These are phyloP conservation scores for Leptopilina syphax DNA, from an alignment of 2,888 invertebrate genomes.

Conservation along the genomic window DNA sequence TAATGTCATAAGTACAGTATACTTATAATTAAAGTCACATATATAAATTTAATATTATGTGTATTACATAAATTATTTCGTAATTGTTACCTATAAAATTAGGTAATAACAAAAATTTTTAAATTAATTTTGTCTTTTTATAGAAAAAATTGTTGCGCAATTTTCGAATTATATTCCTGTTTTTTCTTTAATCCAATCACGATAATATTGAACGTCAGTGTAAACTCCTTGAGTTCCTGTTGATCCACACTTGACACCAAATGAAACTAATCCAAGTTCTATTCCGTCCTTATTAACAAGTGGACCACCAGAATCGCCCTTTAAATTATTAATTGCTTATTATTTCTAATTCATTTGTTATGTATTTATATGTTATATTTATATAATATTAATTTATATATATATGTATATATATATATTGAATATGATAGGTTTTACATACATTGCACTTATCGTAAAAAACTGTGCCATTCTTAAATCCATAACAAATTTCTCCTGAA, in stretches of 20 bases:
- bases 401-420: too few species aligned
- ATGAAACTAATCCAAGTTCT: conserved; percentile 67
- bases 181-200: conserved; percentile 64
- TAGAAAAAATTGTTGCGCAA: too few species aligned
- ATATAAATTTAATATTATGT: too few species aligned
- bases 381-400: too few species aligned
- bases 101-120: too few species aligned
- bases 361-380: not conserved
- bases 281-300: conserved; percentile 59
- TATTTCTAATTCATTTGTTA: too few species aligned
- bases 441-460: not conserved
- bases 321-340: not conserved
- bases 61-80: too few species aligned
- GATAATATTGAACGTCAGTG: conserved; percentile 58
- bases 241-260: conserved; percentile 70
- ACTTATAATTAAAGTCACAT: too few species aligned
- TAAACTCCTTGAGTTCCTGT: conserved; percentile 66
- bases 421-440: not conserved
- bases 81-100: too few species aligned
- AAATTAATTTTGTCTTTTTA: too few species aligned
- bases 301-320: conserved; percentile 73
- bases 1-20: too few species aligned
- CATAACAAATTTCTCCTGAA: not conserved
- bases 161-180: conserved; percentile 13
- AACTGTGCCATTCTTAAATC: not conserved